phyloP scores from a whole-genome alignment of 2,797 vertebrate species.

The Lepidocolaptes lacrymiger region DNA sequence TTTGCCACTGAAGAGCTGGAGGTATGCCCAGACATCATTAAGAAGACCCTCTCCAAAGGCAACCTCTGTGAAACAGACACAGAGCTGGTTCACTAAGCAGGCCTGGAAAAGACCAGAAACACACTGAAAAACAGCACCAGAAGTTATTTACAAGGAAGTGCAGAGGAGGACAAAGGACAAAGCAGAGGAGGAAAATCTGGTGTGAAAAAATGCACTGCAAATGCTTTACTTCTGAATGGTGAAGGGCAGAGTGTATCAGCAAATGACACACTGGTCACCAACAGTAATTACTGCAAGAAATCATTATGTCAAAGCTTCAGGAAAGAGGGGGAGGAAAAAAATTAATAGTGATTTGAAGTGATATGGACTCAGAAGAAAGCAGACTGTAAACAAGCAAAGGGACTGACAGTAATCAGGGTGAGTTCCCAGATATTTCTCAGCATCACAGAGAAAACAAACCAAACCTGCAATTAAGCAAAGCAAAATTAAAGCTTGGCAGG shows the following conservation, averaged over 20 bases:
- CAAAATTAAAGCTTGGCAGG: conserved; percentile 24
- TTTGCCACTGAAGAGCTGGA: background rate
- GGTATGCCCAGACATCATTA: background rate
- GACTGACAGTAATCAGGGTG: background rate
- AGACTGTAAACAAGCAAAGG: background rate
- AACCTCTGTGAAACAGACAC: background rate
- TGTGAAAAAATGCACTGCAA: background rate
- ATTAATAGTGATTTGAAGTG: background rate
- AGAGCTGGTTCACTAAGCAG: background rate
- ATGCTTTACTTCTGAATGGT: background rate
- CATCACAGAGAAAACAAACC: background rate
- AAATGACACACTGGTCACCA: background rate
- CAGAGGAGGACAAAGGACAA: conserved; percentile 63
- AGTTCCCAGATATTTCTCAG: background rate
- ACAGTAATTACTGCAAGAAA: background rate
- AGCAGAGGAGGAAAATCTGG: conserved; percentile 60
- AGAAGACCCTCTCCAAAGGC: background rate
- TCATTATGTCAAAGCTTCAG: background rate
- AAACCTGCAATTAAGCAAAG: conserved; percentile 17
- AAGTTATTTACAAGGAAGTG: conserved; percentile 51
- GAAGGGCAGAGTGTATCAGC: background rate
- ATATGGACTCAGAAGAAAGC: background rate
- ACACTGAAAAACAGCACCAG: conserved; percentile 36
- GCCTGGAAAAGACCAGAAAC: background rate
- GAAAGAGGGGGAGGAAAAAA: background rate